These are phyloP conservation scores for Sinosuthora webbiana DNA, from an alignment of 2,113 vertebrate genomes.

Conservation along the genomic window DNA sequence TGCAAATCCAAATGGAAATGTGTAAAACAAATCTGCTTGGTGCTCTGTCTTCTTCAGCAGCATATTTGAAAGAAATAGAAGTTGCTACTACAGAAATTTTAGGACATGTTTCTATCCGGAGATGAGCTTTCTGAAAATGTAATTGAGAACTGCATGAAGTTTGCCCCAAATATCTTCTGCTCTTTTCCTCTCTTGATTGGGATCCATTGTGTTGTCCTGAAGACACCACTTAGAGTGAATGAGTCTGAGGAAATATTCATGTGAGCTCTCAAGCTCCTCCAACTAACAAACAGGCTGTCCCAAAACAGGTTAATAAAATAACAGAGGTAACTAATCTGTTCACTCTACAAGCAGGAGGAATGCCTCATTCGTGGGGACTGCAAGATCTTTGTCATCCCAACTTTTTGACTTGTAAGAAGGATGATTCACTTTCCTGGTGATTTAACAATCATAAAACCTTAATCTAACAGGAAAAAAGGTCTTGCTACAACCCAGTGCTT, in stretches of 20 bases:
- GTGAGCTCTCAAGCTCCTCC: background rate
- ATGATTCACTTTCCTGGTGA: background rate
- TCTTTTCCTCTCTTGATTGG: background rate
- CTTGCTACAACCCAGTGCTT: background rate
- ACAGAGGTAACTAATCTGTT: background rate
- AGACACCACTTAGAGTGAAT: background rate
- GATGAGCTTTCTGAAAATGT: background rate
- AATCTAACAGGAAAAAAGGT: background rate
- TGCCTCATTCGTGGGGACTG: background rate
- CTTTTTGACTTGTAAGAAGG: background rate
- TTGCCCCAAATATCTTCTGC: background rate
- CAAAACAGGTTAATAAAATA: background rate
- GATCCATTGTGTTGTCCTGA: background rate
- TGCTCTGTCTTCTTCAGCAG: background rate
- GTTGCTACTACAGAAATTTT: background rate
- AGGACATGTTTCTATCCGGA: background rate
- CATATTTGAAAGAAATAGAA: background rate
- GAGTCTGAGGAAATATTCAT: background rate
- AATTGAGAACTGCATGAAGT: background rate
- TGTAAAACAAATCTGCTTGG: background rate
- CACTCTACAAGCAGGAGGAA: background rate
- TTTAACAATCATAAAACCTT: background rate
- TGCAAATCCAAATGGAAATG: background rate
- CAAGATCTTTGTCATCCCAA: background rate
- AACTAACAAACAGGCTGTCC: background rate